A percentile compares a stretch with the other conserved stretches of the same genome.
Evolutionary conservation across 1,140 invertebrate species (phyloP).

Genomic region (Drosophila azteca): DNA sequence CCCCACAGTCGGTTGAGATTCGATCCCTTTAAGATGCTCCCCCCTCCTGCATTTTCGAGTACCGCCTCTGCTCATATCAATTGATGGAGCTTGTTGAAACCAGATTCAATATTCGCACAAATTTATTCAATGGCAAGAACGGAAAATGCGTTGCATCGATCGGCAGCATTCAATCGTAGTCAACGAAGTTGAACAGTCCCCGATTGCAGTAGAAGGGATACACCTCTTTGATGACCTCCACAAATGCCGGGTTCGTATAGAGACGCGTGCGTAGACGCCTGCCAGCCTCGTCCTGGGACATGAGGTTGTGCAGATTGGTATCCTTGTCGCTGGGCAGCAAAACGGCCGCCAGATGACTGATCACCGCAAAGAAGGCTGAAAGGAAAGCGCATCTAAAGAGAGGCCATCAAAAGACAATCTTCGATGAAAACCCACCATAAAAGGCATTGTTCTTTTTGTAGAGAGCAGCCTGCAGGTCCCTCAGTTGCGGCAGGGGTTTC

Average conservation of each 20-base stretch:
- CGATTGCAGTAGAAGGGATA: slow-evolving; percentile 65
- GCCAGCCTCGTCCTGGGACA: slow-evolving; percentile 39
- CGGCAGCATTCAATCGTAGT: slow-evolving; percentile 14
- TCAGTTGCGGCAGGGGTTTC: slow-evolving; percentile 72
- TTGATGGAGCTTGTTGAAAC: slow-evolving; percentile 32
- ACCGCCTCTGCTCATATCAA: slow-evolving; percentile 7
- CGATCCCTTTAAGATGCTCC: too few relatives aligned
- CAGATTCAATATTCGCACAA: slow-evolving; percentile 48
- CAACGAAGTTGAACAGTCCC: slow-evolving; percentile 60
- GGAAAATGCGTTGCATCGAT: slow-evolving; percentile 6
- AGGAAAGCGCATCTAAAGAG: neutral
- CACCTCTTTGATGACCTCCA: slow-evolving; percentile 50
- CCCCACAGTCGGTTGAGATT: too few relatives aligned
- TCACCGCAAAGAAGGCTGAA: slow-evolving; percentile 53
- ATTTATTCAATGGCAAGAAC: slow-evolving; percentile 30
- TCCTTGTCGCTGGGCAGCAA: slow-evolving; percentile 59
- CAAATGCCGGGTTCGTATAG: slow-evolving; percentile 48
- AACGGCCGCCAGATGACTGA: slow-evolving; percentile 45
- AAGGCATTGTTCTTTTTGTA: slow-evolving; percentile 66
- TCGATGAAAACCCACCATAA: slow-evolving; percentile 34
- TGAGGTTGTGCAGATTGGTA: slow-evolving; percentile 51
- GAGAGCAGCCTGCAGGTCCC: slow-evolving; percentile 64
- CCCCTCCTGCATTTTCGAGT: slow-evolving; percentile 4
- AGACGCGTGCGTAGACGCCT: slow-evolving; percentile 30
- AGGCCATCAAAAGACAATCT: neutral